phyloP scores from a whole-genome alignment of 1,140 invertebrate species.

The Venustaconcha ellipsiformis region DNA sequence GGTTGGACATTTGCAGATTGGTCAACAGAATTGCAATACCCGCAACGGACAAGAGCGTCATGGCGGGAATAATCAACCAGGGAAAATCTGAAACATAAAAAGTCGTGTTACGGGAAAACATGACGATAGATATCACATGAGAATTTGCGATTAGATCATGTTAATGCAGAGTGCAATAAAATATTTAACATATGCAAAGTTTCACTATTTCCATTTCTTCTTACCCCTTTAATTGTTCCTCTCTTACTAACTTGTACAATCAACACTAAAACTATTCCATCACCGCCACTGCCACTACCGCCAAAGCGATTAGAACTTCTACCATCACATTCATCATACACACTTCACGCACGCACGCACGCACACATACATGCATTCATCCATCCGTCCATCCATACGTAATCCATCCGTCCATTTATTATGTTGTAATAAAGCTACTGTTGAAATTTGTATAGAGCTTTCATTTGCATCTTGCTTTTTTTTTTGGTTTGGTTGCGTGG shows the following conservation, averaged over 20 bases:
- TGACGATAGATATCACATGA: not conserved
- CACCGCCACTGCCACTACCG: too few relatives aligned
- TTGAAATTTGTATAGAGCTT: too few relatives aligned
- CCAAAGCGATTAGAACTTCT: too few relatives aligned
- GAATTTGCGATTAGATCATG: not conserved
- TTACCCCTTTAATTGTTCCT: not conserved
- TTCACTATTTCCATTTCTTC: not conserved
- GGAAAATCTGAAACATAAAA: conserved; percentile 39
- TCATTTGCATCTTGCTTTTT: too few relatives aligned
- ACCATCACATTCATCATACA: too few relatives aligned
- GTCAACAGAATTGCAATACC: conserved; percentile 55
- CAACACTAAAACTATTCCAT: not conserved
- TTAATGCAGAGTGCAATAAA: not conserved
- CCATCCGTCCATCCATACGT: too few relatives aligned
- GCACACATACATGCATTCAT: too few relatives aligned
- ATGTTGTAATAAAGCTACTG: too few relatives aligned
- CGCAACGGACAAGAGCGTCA: conserved; percentile 47
- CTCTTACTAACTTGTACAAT: not conserved
- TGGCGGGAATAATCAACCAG: conserved; percentile 56
- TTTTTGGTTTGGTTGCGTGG: too few relatives aligned
- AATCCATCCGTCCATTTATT: too few relatives aligned
- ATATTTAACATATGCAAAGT: not conserved
- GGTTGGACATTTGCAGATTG: conserved; percentile 59
- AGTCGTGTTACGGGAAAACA: not conserved
- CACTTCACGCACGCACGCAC: too few relatives aligned